Base-by-base conservation (phyloP, 1,140 invertebrate species). In the Drosophila navojoa region DNA sequence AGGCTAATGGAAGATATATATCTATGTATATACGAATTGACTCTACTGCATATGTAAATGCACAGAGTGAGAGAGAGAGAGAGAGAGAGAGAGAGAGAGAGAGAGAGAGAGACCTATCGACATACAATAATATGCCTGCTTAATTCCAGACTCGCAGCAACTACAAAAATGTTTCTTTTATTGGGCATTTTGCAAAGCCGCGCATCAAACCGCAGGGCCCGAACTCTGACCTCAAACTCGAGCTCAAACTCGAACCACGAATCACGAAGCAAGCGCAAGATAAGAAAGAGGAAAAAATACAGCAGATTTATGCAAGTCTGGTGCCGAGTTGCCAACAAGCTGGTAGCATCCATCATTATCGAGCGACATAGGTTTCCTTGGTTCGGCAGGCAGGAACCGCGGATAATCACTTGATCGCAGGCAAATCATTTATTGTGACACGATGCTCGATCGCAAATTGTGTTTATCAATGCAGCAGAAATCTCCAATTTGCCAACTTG, bases 401-500 rank as follows among this genome's bases (percentile, higher is more conserved):
- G 47, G 63, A 89, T 87, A 79, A 89, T 84, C 89, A 89, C 85
- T 87, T 87, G 84, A 89, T 87, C 72, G 59, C 50, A 67, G 79
- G 58, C 67, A 87, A 87, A 87, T 87, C 79, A 87, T 77, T 87
- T 79, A 82, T 87, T 87, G 84, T 87, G 82, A 87, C 82, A 87
- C 84, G 84, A 87, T 86, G 72, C 40, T 16, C 58, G 50, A 76
- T 79, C 69, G 71, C 58, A 45, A 59, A 44, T 32, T 59, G 57
- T 32, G 57, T 59, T 32, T 50, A 72, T 72, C 62, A 66, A 66
- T 66, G 54, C 47, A 54, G 42, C 42, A 40, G 2, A 59, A 66
- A 59, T 66, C 45, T 35, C 32, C n/a, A 47, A 42, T 6, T 44
- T 49, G 66, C 25, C 61, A 71, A 49, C 61, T 64, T 64, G 68